Percentiles rank a stretch among this genome's conserved stretches.
These are phyloP conservation scores for Muntiacus muntjak DNA, from an alignment of 2,113 vertebrate genomes.

Conservation along the genomic window DNA sequence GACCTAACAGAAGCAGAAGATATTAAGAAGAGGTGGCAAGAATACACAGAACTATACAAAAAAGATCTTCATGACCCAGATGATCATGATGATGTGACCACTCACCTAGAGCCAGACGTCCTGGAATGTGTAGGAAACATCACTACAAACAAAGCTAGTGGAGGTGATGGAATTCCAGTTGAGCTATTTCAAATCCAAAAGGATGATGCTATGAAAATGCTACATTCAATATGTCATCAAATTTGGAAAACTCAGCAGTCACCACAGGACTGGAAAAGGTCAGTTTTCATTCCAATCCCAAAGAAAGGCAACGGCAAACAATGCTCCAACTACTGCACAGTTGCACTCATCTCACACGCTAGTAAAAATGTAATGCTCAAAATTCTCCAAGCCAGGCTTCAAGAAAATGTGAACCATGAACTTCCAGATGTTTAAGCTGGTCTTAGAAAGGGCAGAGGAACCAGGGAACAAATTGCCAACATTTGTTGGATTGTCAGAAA, in stretches of 20 bases:
- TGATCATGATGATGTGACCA: fast-evolving
- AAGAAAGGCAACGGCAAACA: background rate
- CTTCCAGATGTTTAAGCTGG: background rate
- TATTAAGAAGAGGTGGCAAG: background rate
- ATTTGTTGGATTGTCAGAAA: background rate
- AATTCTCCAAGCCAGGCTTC: background rate
- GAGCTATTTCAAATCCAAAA: background rate
- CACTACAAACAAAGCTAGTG: background rate
- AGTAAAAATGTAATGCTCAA: background rate
- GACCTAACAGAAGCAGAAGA: background rate
- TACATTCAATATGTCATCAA: background rate
- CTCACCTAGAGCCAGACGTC: background rate
- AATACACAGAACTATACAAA: background rate
- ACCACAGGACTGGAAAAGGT: background rate
- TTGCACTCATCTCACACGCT: background rate
- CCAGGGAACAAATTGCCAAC: background rate
- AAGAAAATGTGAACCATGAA: fast-evolving
- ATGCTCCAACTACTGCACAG: background rate
- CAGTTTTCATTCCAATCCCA: background rate
- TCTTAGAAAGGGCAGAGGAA: background rate
- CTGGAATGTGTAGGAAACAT: background rate
- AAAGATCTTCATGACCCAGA: background rate
- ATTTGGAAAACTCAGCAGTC: background rate
- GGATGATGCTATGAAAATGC: background rate
- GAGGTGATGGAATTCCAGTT: background rate